Percentiles rank a stretch among this genome's conserved stretches.
These are phyloP conservation scores for Orchesellides sinensis DNA, from an alignment of 2,888 invertebrate genomes.

Conservation along the genomic window DNA sequence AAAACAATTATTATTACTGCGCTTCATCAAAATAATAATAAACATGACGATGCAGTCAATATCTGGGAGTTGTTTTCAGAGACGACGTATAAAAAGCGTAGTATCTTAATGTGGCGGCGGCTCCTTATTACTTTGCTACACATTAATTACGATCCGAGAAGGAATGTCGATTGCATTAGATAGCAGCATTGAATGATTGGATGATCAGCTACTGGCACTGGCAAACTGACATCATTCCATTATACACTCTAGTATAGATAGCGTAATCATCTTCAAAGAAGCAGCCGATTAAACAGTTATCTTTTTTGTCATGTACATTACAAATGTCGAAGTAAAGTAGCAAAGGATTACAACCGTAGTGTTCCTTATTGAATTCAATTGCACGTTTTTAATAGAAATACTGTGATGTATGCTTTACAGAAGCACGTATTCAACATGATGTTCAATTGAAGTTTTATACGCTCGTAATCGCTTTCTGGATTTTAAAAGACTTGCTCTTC, in stretches of 20 bases:
- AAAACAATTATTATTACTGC: background rate
- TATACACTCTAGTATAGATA: background rate
- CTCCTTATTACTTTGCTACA: background rate
- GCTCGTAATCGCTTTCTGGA: conserved; percentile 34
- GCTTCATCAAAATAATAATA: conserved; percentile 10
- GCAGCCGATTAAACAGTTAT: conserved; percentile 38
- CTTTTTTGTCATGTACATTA: no score
- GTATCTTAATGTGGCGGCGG: background rate
- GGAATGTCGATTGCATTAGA: conserved; percentile 29
- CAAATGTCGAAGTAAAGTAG: conserved; percentile 19
- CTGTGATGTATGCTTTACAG: background rate
- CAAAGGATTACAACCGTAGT: conserved; percentile 4
- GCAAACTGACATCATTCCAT: background rate
- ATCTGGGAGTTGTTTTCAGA: conserved; percentile 27
- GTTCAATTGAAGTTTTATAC: background rate
- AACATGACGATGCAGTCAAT: conserved; percentile 32
- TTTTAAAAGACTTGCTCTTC: background rate
- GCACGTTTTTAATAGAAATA: conserved; percentile 9
- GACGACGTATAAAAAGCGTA: background rate
- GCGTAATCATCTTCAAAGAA: conserved; percentile 26
- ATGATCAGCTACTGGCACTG: no score
- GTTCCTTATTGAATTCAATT: conserved; percentile 45
- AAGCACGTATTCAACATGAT: background rate
- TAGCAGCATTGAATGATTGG: no score
- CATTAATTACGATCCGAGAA: conserved; percentile 37